These are phyloP conservation scores for Altica lythri DNA, from an alignment of 2,888 invertebrate species.

Conservation along the genomic window DNA sequence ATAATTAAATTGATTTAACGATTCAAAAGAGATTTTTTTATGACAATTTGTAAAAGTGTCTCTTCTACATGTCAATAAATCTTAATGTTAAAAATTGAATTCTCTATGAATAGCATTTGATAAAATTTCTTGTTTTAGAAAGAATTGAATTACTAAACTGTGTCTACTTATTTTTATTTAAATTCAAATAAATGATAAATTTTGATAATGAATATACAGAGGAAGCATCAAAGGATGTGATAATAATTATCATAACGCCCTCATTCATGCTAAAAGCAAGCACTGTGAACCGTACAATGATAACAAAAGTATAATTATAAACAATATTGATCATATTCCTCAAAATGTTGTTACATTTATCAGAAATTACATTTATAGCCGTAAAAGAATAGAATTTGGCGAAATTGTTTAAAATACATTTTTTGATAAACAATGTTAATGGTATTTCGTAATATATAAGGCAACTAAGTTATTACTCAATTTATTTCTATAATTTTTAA, in stretches of 20 bases:
- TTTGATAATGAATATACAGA: conserved; percentile 18
- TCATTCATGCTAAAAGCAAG: conserved; percentile 15
- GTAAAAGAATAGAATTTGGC: too few relatives aligned
- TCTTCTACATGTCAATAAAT: too few relatives aligned
- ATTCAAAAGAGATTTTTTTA: too few relatives aligned
- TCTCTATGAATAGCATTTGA: too few relatives aligned
- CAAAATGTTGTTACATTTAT: too few relatives aligned
- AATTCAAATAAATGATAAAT: conserved; percentile 13
- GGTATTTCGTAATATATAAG: neutral
- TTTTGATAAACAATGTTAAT: neutral
- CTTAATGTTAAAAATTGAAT: too few relatives aligned
- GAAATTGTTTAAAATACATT: too few relatives aligned
- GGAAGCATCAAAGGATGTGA: conserved; percentile 36
- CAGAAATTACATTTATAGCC: too few relatives aligned
- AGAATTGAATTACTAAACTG: too few relatives aligned
- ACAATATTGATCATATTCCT: neutral
- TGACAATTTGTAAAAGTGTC: too few relatives aligned
- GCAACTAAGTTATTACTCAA: neutral
- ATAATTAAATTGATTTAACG: too few relatives aligned
- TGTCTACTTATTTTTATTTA: conserved; percentile 7
- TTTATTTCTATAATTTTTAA: neutral
- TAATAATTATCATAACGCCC: conserved; percentile 36
- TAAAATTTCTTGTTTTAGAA: too few relatives aligned
- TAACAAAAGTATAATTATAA: conserved; percentile 4
- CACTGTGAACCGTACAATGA: conserved; percentile 13